Base-by-base conservation (phyloP, 2,888 invertebrate species). In the Cinara cedri region DNA sequence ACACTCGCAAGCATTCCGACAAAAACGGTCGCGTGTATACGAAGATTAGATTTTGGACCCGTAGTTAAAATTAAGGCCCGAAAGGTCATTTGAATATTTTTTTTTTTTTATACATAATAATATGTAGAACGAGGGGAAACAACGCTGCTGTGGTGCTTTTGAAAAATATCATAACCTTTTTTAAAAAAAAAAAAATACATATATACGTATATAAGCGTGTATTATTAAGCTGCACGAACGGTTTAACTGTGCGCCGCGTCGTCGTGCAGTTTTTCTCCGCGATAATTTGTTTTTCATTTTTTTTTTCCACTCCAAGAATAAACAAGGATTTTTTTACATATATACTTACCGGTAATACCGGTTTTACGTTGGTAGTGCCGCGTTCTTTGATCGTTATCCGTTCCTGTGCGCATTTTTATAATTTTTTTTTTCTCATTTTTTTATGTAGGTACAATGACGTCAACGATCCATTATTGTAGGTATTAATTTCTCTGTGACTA, bases 61-160 rank as follows among this genome's bases (percentile, higher is more conserved):
- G 54, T n/a, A n/a, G 54, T 65, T 66, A 26, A 55, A 75, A 76
- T 68, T 66, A 68, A 66, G 57, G 66, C 21, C 24, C 26, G 26
- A 57, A 49, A 66, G 57, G 76, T 68, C 68, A 76, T 76, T 76
- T 76, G 57, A 66, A 76, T 57, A 34, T 4, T 66, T 76, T 66
- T n/a, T n/a, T n/a, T n/a, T n/a, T n/a, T n/a, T n/a, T n/a, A n/a
- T n/a, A n/a, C n/a, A n/a, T 63, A 74, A 74, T 74, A 14, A 63
- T 51, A 21, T 51, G 21, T 34, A 60, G 26, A 34, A 34, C 14
- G 66, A 1, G 4, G 13, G 16, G 13, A 21, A 63, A 21, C 42
- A 51, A 49, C 46, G 34, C n/a, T n/a, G 34, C 34, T 3, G 34
- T 6, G 11, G 46, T 26, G 26, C 46, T 60, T 60, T 72, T 60